phyloP scores from a whole-genome alignment of 2,888 invertebrate genomes.

The Phorcus lineatus region DNA sequence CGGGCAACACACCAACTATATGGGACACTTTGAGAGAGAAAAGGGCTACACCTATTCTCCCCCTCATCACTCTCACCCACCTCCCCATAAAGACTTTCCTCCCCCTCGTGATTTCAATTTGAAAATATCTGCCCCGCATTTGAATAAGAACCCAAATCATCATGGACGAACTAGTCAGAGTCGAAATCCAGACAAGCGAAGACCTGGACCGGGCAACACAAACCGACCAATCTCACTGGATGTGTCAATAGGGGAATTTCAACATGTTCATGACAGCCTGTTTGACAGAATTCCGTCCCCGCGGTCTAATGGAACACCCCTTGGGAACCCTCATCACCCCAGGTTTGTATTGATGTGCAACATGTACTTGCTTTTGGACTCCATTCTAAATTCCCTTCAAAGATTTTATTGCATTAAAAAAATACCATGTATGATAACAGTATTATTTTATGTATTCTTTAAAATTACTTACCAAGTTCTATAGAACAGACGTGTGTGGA shows the following conservation, averaged over 20 bases:
- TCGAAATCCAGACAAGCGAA: neutral
- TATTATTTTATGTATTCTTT: too few relatives aligned
- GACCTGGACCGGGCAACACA: neutral
- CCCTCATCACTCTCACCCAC: neutral
- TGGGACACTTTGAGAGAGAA: neutral
- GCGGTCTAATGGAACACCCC: neutral
- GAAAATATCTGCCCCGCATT: neutral
- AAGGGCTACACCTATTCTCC: neutral
- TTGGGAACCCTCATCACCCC: neutral
- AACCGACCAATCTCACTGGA: neutral
- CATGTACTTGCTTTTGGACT: too few relatives aligned
- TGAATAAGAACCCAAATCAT: neutral
- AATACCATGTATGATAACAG: too few relatives aligned
- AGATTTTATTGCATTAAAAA: too few relatives aligned
- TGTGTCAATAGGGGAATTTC: neutral
- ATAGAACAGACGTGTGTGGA: too few relatives aligned
- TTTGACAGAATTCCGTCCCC: slow-evolving; percentile 15
- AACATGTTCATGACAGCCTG: neutral
- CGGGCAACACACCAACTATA: neutral
- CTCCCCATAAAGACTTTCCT: neutral
- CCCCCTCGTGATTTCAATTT: too few relatives aligned
- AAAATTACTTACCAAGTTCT: too few relatives aligned
- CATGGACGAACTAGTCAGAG: neutral
- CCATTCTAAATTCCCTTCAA: too few relatives aligned
- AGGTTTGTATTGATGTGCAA: too few relatives aligned